Percentiles rank a stretch among this genome's conserved stretches.
Evolutionary conservation across 2,113 vertebrate species (phyloP).

Genomic region (Prunella himalayana): DNA sequence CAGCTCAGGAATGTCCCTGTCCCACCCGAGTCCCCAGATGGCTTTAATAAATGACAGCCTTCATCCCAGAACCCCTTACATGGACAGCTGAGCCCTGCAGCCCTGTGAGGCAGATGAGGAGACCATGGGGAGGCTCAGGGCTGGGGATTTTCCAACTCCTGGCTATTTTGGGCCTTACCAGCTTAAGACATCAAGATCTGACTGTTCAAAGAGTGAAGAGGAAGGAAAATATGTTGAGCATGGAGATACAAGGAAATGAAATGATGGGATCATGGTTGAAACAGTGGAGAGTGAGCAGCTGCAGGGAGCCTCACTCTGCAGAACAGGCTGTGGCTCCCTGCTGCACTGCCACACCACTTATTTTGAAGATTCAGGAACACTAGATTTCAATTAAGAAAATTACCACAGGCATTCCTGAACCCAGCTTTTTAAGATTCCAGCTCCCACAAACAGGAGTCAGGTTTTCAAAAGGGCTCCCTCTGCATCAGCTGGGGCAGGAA

Average conservation of each 20-base stretch:
- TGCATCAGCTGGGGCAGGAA: not conserved
- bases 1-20: not conserved
- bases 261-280: not conserved
- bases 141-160: not conserved
- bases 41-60: constrained; percentile 40
- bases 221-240: not conserved
- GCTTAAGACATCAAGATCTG: not conserved
- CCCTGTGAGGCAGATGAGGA: not conserved
- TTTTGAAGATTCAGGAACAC: not conserved
- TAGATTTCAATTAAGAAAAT: not conserved
- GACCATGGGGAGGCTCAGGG: not conserved
- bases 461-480: not conserved
- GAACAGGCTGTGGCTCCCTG: not conserved
- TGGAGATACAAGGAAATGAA: not conserved
- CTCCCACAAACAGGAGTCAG: not conserved
- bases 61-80: not conserved
- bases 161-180: not conserved
- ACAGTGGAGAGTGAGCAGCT: not conserved
- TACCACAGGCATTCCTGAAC: not conserved
- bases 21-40: not conserved
- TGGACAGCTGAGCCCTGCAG: not conserved
- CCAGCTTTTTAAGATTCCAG: not conserved
- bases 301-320: not conserved
- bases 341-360: not conserved
- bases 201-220: not conserved